phyloP scores from a whole-genome alignment of 2,888 invertebrate genomes.

The Cryptus armator region DNA sequence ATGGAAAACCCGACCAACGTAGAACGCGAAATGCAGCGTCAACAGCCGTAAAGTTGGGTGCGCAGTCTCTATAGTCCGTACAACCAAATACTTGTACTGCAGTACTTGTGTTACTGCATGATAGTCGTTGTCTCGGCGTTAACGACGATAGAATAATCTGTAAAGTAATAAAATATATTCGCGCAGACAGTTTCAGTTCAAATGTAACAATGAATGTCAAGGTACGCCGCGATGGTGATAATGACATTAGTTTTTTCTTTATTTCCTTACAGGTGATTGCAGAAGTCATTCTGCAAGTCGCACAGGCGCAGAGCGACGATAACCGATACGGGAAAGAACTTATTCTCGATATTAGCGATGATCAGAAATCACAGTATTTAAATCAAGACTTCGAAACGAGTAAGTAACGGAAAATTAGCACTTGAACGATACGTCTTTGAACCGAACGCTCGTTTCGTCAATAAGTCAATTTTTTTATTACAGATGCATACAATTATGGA shows the following conservation, averaged over 20 bases:
- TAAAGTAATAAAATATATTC: conserved; percentile 9
- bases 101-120: not conserved
- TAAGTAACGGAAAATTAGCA: conserved; percentile 85
- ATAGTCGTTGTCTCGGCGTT: not conserved
- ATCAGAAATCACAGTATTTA: conserved; percentile 91
- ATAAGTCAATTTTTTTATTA: conserved; percentile 67
- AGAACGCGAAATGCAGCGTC: not conserved
- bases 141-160: not conserved
- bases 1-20: not conserved
- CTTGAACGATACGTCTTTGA: not conserved
- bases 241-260: conserved; percentile 12
- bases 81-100: not conserved
- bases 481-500: conserved; percentile 92
- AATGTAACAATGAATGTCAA: not conserved
- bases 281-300: conserved; percentile 83
- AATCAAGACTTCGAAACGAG: conserved; percentile 92
- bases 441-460: not conserved
- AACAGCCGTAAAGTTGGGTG: not conserved
- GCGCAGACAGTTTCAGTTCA: not conserved
- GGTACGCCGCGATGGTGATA: not conserved
- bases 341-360: conserved; percentile 90
- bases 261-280: conserved; percentile 84
- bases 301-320: conserved; percentile 73
- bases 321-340: conserved; percentile 87
- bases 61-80: not conserved